phyloP scores from a whole-genome alignment of 2,797 vertebrate species.

The Ctenopoma multispine region DNA sequence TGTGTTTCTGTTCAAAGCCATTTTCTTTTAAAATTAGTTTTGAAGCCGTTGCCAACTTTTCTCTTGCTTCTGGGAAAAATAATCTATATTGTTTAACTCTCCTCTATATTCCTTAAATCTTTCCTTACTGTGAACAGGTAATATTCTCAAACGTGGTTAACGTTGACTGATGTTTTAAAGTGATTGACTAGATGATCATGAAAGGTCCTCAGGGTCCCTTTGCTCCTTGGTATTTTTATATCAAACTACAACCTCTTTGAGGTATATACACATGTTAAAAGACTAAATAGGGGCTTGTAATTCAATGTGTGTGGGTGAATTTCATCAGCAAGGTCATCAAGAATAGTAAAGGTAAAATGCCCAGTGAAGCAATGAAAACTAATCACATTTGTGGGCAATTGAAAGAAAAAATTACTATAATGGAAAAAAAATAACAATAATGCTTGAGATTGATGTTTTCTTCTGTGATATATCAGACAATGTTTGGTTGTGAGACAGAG shows the following conservation, averaged over 20 bases:
- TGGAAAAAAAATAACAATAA: no score
- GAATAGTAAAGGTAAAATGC: no score
- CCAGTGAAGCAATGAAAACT: no score
- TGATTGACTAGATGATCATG: constrained; percentile 29
- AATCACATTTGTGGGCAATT: no score
- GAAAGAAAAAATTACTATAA: no score
- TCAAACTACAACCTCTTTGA: constrained; percentile 1
- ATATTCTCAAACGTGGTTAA: constrained; percentile 29
- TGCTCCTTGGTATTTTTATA: constrained; percentile 32
- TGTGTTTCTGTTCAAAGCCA: neutral
- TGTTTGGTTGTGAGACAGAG: no score
- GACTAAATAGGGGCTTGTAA: neutral
- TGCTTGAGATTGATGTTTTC: no score
- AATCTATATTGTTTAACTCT: constrained; percentile 40
- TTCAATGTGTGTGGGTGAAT: no score
- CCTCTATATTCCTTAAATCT: constrained; percentile 48
- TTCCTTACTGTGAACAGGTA: constrained; percentile 30
- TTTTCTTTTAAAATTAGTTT: constrained; percentile 29
- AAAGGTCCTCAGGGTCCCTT: constrained; percentile 25
- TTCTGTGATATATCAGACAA: no score
- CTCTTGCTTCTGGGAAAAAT: constrained; percentile 20
- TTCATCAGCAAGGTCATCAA: no score
- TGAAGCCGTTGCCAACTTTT: constrained; percentile 16
- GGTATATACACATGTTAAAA: neutral
- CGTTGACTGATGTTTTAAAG: constrained; percentile 32